These are phyloP conservation scores for Drymonia ruficornis DNA, from an alignment of 2,888 invertebrate genomes.

Conservation along the genomic window DNA sequence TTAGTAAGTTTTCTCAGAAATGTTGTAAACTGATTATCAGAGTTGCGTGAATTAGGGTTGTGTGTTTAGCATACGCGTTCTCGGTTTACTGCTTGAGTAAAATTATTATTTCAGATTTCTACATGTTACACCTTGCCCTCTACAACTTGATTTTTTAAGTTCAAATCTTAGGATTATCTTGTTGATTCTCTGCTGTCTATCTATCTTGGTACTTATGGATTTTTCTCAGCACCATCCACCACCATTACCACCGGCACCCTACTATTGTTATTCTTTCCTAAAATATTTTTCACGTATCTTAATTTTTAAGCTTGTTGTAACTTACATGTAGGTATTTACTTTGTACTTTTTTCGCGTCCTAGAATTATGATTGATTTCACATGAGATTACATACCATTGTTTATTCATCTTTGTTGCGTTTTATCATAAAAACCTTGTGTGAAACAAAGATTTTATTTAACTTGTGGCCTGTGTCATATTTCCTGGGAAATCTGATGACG, in stretches of 20 bases:
- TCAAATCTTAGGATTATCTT: too few relatives aligned
- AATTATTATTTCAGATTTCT: too few relatives aligned
- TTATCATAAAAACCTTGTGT: conserved; percentile 30
- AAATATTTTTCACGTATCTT: too few relatives aligned
- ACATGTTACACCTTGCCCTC: too few relatives aligned
- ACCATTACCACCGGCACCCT: too few relatives aligned
- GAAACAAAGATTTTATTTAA: conserved; percentile 31
- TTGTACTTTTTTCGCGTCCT: conserved; percentile 12
- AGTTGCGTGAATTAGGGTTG: conserved; percentile 1
- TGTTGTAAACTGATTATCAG: conserved; percentile 4
- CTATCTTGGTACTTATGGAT: too few relatives aligned
- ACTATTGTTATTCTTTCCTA: too few relatives aligned
- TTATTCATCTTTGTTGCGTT: conserved; percentile 23
- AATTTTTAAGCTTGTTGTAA: background rate
- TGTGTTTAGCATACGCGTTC: background rate
- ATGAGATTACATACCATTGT: conserved; percentile 39
- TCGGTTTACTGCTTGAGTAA: background rate
- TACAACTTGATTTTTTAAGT: too few relatives aligned
- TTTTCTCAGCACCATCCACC: too few relatives aligned
- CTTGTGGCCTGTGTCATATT: conserved; percentile 11
- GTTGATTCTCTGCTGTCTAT: too few relatives aligned
- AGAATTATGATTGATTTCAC: conserved; percentile 37
- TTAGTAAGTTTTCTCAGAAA: conserved; percentile 17
- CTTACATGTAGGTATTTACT: background rate
- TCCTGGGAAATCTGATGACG: conserved; percentile 15